Percentiles rank a stretch among this genome's conserved stretches.
Conservation (phyloP, 2,797 vertebrate genomes). For the Phoxinus dragarum region DNA sequence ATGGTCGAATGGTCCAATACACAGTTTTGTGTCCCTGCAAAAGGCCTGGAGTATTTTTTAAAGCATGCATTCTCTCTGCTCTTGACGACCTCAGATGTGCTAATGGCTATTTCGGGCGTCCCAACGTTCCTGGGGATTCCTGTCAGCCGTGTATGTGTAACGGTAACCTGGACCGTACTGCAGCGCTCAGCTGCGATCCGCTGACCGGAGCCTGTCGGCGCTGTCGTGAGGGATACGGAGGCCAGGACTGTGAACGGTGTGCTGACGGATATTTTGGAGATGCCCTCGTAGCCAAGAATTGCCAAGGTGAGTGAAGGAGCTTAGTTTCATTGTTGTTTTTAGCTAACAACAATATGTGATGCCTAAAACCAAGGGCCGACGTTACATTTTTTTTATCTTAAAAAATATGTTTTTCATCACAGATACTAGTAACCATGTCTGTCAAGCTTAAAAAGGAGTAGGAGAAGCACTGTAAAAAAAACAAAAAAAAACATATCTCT, state of each 20-base stretch:
- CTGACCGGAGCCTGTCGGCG: constrained; percentile 90
- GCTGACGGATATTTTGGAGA: constrained; percentile 92
- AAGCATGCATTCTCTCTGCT: neutral
- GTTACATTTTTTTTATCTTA: neutral
- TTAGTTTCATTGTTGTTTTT: neutral
- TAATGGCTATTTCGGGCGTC: constrained; percentile 90
- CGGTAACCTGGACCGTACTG: constrained; percentile 89
- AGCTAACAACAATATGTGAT: neutral
- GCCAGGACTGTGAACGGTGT: constrained; percentile 85
- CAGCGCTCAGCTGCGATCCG: constrained; percentile 89
- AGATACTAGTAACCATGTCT: neutral
- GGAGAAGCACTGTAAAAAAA: neutral
- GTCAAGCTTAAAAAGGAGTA: neutral
- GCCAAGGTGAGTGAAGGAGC: constrained; percentile 85
- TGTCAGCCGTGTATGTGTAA: constrained; percentile 91
- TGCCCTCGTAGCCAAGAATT: constrained; percentile 85
- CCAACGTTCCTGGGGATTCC: constrained; percentile 83
- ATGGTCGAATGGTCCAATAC: too few relatives aligned
- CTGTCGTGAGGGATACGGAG: constrained; percentile 89
- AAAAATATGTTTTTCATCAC: neutral
- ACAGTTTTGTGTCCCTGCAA: neutral
- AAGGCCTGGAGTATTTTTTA: neutral
- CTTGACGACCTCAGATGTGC: constrained; percentile 82
- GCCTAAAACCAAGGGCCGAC: neutral
- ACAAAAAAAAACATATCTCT: neutral